These are phyloP conservation scores for Eristalinus aeneus DNA, from an alignment of 2,888 invertebrate species.

Conservation along the genomic window DNA sequence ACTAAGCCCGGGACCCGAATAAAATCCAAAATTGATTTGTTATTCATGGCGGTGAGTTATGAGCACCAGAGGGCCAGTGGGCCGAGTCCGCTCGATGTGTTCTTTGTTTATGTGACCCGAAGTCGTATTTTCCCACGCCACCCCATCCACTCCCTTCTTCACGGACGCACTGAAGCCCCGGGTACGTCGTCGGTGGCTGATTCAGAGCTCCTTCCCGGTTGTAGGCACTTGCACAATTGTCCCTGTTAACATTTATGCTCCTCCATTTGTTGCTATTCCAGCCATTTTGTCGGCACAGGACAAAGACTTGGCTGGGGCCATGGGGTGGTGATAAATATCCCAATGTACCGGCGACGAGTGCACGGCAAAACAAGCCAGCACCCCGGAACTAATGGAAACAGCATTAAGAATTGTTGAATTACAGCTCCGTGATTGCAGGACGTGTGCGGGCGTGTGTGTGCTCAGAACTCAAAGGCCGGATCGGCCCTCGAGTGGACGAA, in stretches of 20 bases:
- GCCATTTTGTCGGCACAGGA: not conserved
- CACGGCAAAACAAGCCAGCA: conserved; percentile 26
- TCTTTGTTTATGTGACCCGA: conserved; percentile 39
- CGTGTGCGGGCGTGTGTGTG: not conserved
- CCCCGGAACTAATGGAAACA: conserved; percentile 47
- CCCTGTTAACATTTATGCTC: conserved; percentile 52
- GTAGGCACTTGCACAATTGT: conserved; percentile 41
- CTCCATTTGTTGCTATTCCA: conserved; percentile 34
- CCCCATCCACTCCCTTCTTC: not conserved
- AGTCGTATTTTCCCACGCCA: not conserved
- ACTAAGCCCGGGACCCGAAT: conserved; percentile 45
- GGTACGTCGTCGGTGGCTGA: not conserved
- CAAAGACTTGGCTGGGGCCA: not conserved
- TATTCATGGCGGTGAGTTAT: conserved; percentile 61
- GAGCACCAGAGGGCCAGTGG: conserved; percentile 9
- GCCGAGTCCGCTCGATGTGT: conserved; percentile 10
- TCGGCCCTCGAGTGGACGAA: not conserved
- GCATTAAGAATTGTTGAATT: conserved; percentile 59
- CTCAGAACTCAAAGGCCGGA: not conserved
- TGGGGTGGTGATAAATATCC: conserved; percentile 44
- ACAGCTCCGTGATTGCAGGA: conserved; percentile 31
- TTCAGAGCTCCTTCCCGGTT: not conserved
- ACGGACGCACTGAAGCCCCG: conserved; percentile 29
- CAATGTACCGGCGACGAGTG: conserved; percentile 26
- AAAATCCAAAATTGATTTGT: conserved; percentile 62